A percentile compares a stretch with the other conserved stretches of the same genome.
Evolutionary conservation across 2,113 vertebrate genomes (phyloP).

Genomic region (Ptychochromis oligacanthus): DNA sequence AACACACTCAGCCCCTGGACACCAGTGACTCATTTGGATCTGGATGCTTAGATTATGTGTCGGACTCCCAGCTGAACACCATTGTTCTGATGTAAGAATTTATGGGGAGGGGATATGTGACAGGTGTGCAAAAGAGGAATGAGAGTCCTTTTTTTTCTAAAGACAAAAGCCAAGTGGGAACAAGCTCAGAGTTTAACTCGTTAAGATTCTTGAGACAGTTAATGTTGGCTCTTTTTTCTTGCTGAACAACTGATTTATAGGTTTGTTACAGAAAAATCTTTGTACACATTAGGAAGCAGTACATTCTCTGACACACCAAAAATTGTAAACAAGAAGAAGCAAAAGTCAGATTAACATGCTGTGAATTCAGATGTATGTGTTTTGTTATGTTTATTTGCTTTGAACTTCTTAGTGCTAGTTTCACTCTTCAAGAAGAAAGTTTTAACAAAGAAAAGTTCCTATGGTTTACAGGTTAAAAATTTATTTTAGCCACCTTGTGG

Average conservation of each 20-base stretch:
- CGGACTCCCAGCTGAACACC: conserved; percentile 79
- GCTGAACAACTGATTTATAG: too few species aligned
- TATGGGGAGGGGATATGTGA: background rate
- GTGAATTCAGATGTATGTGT: background rate
- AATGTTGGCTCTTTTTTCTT: too few species aligned
- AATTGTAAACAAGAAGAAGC: background rate
- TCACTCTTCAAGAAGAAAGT: background rate
- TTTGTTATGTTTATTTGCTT: background rate
- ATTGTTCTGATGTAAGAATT: conserved; percentile 66
- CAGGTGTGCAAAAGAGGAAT: background rate
- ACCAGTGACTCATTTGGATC: conserved; percentile 15
- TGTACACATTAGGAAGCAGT: background rate
- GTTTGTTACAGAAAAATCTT: background rate
- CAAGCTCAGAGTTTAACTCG: too few species aligned
- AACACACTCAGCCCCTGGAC: background rate
- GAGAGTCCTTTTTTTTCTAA: too few species aligned
- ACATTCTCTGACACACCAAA: background rate
- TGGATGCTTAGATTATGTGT: conserved; percentile 52
- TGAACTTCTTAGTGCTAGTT: background rate
- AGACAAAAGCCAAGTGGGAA: too few species aligned
- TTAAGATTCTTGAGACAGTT: too few species aligned
- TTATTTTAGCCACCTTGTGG: background rate
- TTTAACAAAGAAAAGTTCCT: background rate
- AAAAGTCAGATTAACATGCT: too few species aligned
- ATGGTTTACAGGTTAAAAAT: background rate